phyloP scores from a whole-genome alignment of 2,888 invertebrate species.

The Caenorhabditis doughertyi region DNA sequence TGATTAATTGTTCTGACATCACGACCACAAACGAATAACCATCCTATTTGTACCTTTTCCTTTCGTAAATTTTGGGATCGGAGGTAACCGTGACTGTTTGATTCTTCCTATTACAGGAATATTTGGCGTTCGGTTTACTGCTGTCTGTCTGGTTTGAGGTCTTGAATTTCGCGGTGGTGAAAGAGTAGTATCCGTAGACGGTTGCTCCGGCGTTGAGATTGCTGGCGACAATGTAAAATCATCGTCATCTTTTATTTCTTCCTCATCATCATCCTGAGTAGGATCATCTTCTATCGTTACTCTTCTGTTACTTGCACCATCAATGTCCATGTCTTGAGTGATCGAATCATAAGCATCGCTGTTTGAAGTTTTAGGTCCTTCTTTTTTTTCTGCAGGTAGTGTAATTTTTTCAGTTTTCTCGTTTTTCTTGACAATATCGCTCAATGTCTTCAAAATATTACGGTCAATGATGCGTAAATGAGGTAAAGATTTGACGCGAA shows the following conservation, averaged over 20 bases:
- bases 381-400: neutral
- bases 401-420: neutral
- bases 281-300: neutral
- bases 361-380: too few relatives aligned
- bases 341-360: too few relatives aligned
- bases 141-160: neutral
- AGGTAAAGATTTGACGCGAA: neutral
- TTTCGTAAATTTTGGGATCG: neutral
- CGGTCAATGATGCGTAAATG: neutral
- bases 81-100: neutral
- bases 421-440: neutral
- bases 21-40: neutral
- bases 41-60: conserved; percentile 19
- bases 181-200: neutral
- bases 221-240: neutral
- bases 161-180: neutral
- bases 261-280: neutral
- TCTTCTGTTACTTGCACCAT: too few relatives aligned
- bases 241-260: too few relatives aligned
- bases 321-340: too few relatives aligned
- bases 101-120: neutral
- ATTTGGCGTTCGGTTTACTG: neutral
- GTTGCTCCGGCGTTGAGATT: neutral
- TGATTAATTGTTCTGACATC: conserved; percentile 3
- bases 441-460: neutral